These are phyloP conservation scores for Microtus montanus DNA, from an alignment of 2,113 vertebrate species.

Conservation along the genomic window DNA sequence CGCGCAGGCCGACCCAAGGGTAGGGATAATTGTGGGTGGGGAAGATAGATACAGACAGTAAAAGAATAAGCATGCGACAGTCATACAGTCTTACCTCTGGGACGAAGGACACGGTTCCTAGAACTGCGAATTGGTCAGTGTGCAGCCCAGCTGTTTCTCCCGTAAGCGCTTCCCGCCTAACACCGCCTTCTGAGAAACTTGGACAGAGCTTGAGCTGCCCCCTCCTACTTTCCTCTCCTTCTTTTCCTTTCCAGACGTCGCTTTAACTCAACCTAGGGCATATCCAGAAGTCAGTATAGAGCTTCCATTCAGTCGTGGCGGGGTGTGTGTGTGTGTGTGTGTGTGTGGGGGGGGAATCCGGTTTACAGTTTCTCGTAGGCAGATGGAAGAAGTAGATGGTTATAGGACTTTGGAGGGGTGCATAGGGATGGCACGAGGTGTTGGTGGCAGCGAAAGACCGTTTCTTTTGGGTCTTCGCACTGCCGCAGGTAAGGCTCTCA, in stretches of 20 bases:
- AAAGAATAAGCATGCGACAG: constrained; percentile 79
- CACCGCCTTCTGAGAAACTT: constrained; percentile 79
- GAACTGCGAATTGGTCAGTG: constrained; percentile 73
- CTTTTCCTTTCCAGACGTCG: constrained; percentile 79
- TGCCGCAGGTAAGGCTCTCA: constrained; percentile 85
- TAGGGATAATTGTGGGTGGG: constrained; percentile 35
- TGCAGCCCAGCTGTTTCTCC: constrained; percentile 75
- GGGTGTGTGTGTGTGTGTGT: too few species aligned
- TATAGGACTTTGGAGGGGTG: constrained; percentile 76
- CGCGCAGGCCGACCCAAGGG: constrained; percentile 37
- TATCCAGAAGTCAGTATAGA: constrained; percentile 81
- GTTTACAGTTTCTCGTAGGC: constrained; percentile 71
- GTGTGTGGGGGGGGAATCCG: constrained; percentile 17
- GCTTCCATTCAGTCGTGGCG: constrained; percentile 76
- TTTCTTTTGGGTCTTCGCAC: constrained; percentile 69
- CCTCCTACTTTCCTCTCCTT: neutral
- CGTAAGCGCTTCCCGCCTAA: constrained; percentile 73
- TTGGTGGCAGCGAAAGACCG: constrained; percentile 65
- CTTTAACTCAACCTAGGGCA: constrained; percentile 80
- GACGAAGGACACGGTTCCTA: constrained; percentile 76
- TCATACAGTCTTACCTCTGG: constrained; percentile 82
- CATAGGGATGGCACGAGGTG: constrained; percentile 68
- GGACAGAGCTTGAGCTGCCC: constrained; percentile 73
- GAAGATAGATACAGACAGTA: constrained; percentile 62
- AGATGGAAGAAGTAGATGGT: constrained; percentile 81